Percentiles rank a stretch among this genome's conserved stretches.
These are phyloP conservation scores for Elephantulus edwardii DNA, from an alignment of 2,113 vertebrate genomes.

Conservation along the genomic window DNA sequence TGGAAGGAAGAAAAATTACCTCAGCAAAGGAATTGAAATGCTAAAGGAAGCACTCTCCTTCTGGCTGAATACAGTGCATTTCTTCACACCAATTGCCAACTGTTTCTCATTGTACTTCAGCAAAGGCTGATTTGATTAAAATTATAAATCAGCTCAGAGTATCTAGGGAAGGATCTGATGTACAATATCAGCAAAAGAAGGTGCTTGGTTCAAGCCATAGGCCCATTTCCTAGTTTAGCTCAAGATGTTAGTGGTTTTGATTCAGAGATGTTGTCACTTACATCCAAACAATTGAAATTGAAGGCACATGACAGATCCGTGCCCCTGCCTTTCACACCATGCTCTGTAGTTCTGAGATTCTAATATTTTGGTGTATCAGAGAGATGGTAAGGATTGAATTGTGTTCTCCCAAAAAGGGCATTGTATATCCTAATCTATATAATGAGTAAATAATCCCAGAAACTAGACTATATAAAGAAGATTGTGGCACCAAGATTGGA, in stretches of 20 bases:
- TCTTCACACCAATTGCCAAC: conserved; percentile 67
- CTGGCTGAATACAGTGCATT: conserved; percentile 41
- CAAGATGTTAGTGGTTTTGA: background rate
- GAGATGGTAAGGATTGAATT: background rate
- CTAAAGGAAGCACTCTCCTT: conserved; percentile 64
- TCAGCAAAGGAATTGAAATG: conserved; percentile 60
- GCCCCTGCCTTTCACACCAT: background rate
- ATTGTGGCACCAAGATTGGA: too few species aligned
- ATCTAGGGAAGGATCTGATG: conserved; percentile 65
- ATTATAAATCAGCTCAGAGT: conserved; percentile 74
- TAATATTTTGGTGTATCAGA: background rate
- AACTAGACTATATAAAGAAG: too few species aligned
- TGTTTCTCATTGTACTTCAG: conserved; percentile 76
- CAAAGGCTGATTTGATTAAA: conserved; percentile 80
- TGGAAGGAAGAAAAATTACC: conserved; percentile 61
- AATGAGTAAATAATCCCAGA: too few species aligned
- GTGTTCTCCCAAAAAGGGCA: background rate
- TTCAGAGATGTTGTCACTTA: conserved; percentile 17
- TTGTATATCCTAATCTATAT: background rate
- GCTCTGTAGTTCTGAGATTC: background rate
- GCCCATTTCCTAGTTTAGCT: conserved; percentile 43
- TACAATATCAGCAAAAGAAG: conserved; percentile 64
- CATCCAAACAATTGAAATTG: background rate
- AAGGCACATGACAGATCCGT: background rate
- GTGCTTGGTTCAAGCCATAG: conserved; percentile 41